Evolutionary conservation across 2,113 vertebrate genomes (phyloP), one percentile per base, ranked within the genome.

Genomic region (Athene noctua): DNA sequence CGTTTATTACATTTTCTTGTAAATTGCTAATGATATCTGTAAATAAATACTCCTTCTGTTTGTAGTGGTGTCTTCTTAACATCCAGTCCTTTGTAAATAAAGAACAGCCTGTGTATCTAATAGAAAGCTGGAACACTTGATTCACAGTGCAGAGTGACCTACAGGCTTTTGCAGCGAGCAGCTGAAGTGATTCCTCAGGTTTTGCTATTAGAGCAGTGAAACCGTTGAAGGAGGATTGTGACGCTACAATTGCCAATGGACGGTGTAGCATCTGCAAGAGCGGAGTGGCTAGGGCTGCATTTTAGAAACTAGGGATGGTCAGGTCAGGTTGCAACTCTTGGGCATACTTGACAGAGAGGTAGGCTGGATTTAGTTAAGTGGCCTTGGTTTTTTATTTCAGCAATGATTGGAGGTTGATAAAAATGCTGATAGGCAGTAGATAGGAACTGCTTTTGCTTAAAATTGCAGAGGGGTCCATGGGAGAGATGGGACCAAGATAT

Each of bases 11-110:
- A 25, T 86, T 91, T 88, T 59, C 80, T 74, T 67, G 26, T 81
- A 67, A 91, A 87, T 87, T 58, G 32, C 77, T 91, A 75, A 42
- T 61, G 44, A 52, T 92, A 49, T 49, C 32, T 92, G 36, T 87
- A 94, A 91, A 84, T 88, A 93, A 95, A 71, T 58, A 67, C n/a
- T 59, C 11, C 51, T 88, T 17, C 55, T 94, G 51, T 83, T 83
- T 90, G 42, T 80, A 66, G 62, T 62, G 58, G 25, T 42, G 17
- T 72, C 57, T 29, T 86, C 57, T 86, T 49, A 73, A 80, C 22
- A 74, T 75, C 52, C 68, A 86, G 30, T 36, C 72, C 67, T 86
- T 90, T 57, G 54, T 80, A 77, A 81, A 72, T 82, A 49, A 80
- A n/a, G 72, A 90, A 25, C 51, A 88, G 63, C 46, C 78, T 82